Evolutionary conservation across 2,888 invertebrate species (phyloP).

Genomic region (Brenthis ino): DNA sequence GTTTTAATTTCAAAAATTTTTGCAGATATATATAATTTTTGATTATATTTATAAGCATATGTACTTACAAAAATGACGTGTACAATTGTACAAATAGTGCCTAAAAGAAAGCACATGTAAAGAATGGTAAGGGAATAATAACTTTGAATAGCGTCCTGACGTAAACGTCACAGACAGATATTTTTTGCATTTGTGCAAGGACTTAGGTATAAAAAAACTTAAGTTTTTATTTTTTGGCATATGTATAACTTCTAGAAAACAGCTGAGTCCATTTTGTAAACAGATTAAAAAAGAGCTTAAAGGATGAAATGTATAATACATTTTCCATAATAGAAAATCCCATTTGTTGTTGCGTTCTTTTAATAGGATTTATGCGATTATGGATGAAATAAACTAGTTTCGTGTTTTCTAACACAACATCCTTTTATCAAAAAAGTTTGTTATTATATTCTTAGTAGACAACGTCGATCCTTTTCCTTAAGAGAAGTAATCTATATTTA

Average conservation of each 20-base stretch:
- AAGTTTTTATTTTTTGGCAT: slow-evolving; percentile 7
- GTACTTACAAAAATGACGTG: no score
- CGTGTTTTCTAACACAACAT: slow-evolving; percentile 2
- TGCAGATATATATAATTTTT: no score
- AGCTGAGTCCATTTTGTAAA: slow-evolving; percentile 13
- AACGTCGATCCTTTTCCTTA: background rate
- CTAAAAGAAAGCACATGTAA: no score
- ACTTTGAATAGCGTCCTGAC: slow-evolving; percentile 1
- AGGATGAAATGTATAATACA: slow-evolving; percentile 18
- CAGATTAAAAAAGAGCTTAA: slow-evolving; percentile 21
- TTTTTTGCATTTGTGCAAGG: background rate
- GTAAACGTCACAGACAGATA: slow-evolving; percentile 1
- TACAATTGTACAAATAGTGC: no score
- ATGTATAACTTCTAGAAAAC: slow-evolving; percentile 4
- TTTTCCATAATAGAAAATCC: slow-evolving; percentile 23
- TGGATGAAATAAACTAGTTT: slow-evolving; percentile 17
- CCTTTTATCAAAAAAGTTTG: slow-evolving; percentile 8
- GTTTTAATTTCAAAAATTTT: no score
- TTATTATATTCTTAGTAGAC: slow-evolving; percentile 17
- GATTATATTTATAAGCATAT: no score
- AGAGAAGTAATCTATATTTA: no score
- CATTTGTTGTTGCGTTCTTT: slow-evolving; percentile 18
- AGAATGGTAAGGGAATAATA: background rate
- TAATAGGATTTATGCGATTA: slow-evolving; percentile 19
- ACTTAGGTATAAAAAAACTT: background rate